These are phyloP conservation scores for Microtus oregoni DNA, from an alignment of 2,113 vertebrate species.

Conservation along the genomic window DNA sequence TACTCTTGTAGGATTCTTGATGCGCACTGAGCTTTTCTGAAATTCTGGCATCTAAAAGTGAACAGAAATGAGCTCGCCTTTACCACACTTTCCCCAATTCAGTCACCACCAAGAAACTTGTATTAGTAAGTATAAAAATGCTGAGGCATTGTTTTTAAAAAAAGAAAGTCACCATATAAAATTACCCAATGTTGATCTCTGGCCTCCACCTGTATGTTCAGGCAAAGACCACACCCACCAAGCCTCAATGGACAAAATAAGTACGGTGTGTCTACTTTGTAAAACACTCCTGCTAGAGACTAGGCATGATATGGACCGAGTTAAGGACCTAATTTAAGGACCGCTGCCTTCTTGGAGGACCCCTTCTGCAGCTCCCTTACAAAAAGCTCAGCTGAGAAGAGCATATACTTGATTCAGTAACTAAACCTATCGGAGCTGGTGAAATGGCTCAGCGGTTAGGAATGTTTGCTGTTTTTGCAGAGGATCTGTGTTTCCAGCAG, in stretches of 20 bases:
- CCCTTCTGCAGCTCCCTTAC: background rate
- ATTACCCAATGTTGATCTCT: background rate
- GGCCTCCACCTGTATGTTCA: background rate
- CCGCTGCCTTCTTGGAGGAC: background rate
- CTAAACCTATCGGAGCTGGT: background rate
- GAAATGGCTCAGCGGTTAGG: background rate
- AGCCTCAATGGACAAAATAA: background rate
- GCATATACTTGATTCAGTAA: background rate
- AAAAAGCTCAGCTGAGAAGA: background rate
- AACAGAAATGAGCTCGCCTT: slow-evolving; percentile 57
- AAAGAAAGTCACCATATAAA: background rate
- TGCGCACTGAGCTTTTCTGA: slow-evolving; percentile 95
- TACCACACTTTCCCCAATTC: background rate
- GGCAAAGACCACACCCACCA: background rate
- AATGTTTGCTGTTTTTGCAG: background rate
- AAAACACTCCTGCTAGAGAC: background rate
- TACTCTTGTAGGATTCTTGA: slow-evolving; percentile 94
- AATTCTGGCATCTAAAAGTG: slow-evolving; percentile 96
- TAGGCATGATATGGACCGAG: background rate
- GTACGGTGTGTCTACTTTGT: background rate
- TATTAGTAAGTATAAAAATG: slow-evolving; percentile 5
- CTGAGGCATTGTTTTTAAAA: background rate
- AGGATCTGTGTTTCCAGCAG: background rate
- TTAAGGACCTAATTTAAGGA: background rate
- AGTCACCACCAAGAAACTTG: background rate